Evolutionary conservation across 1,140 invertebrate genomes (phyloP), one percentile per base, ranked within the genome.

Genomic region (Nasonia giraulti): DNA sequence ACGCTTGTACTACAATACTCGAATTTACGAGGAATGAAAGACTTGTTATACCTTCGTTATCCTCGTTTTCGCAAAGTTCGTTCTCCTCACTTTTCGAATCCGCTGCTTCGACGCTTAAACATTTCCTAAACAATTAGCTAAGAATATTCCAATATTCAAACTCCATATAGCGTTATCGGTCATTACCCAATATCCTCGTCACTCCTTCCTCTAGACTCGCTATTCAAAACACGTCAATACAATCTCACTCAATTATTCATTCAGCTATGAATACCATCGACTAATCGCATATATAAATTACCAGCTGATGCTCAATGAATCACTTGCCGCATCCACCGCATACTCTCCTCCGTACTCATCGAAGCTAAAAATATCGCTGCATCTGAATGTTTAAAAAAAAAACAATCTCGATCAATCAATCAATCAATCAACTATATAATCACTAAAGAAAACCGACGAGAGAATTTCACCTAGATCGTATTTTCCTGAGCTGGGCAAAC

Each of bases 401-500:
- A 2, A 1, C 27, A 27, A 27, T 27, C 68, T 69, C 68, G 14
- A 20, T 44, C 1, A 7, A 44, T 44, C 40, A 10, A 7, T 44
- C 40, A 10, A 7, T 7, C 20, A 17, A 68, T 68, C 33, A 37
- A 37, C 33, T 37, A 6, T 6, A 37, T 37, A 37, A 37, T 37
- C 33, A 37, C 33, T 4, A 37, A 23, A 68, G 6, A n/a, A 68
- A 68, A 68, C 40, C 20, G 31, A 37, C n/a, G 69, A 20, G n/a
- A 50, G n/a, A 50, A 50, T 78, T 55, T 55, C n/a, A n/a, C 76
- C 40, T 23, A 20, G 33, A 75, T 11, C 31, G 23, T 10, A 14
- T 37, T 33, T 74, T 80, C 80, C 91, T 92, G 0, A 97, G 90
- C 7, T 95, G 95, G 88, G 94, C 92, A 88, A 95, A 96, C 0